Base-by-base conservation (phyloP, 2,113 vertebrate species). In the Syngnathus typhle region DNA sequence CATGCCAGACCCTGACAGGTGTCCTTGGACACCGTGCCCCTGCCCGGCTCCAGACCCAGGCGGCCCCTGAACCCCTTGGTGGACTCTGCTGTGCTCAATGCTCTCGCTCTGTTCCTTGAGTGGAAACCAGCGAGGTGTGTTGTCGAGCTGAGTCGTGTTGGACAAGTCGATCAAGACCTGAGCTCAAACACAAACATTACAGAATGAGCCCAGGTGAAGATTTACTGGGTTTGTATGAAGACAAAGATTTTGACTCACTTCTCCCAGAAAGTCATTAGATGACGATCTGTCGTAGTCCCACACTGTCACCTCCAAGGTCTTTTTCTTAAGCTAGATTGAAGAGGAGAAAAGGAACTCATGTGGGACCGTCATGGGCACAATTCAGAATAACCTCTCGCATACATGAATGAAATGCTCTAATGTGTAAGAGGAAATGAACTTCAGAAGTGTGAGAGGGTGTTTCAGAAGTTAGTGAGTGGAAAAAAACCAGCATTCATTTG, bases 261-360 rank as follows among this genome's bases (percentile, higher is more conserved):
- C 97, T 85, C 97, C 97, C 5, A 99, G 94, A 76, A 99, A 99
- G 80, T 98, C 97, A 79, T 99, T 99, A 18, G 96, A 98, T 64
- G 97, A 99, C 73, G 96, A 95, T 94, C 92, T 92, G 82, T 98
- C 97, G 75, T 99, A 99, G 87, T 99, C 97, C 96, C 97, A 99
- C 80, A 99, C 96, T 49, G 96, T 98, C 79, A 99, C 95, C 85
- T 99, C 97, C 81, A 99, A 85, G 0, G 95, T 99, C 91, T 99
- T 99, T 90, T 98, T 99, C 92, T 96, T 99, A 68, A 99, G 87
- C 97, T 99, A 79, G 0, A 88, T 76, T 82, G 23, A 54, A 58
- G 52, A 32, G 38, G 10, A 72, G 49, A 72, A 38, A 70, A 23
- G 37, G 6, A 2, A 46, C 9, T 21, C 49, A 52, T 19, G 47